phyloP scores from a whole-genome alignment of 2,113 vertebrate species.

The Phoenicopterus ruber region DNA sequence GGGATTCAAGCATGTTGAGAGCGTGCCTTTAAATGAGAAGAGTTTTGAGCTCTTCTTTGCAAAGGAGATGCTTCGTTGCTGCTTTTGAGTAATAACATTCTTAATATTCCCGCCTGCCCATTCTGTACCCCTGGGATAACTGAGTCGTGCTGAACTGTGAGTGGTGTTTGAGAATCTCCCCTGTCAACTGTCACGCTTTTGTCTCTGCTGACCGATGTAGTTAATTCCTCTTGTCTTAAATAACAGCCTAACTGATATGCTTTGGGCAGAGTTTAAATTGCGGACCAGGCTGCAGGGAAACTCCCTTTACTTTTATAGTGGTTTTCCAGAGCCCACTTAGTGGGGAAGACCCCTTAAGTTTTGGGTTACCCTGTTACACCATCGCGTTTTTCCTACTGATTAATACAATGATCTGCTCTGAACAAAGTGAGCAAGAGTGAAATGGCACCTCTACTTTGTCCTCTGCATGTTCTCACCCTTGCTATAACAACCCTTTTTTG shows the following conservation, averaged over 20 bases:
- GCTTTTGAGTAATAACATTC: background rate
- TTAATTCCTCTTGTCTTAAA: background rate
- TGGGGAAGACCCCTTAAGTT: rapidly evolving
- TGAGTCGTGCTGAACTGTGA: background rate
- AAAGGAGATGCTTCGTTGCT: background rate
- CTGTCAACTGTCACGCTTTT: background rate
- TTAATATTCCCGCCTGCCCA: background rate
- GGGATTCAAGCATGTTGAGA: background rate
- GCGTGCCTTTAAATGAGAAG: background rate
- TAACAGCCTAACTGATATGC: background rate
- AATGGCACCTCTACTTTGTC: background rate
- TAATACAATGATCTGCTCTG: background rate
- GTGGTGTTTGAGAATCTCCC: background rate
- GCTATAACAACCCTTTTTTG: background rate
- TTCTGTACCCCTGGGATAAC: background rate
- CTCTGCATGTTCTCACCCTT: background rate
- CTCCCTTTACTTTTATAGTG: background rate
- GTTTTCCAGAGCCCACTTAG: background rate
- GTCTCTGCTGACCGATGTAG: background rate
- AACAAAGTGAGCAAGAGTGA: background rate
- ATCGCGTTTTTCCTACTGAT: background rate
- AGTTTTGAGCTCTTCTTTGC: too few relatives aligned
- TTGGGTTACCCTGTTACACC: background rate
- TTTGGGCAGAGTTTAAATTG: background rate
- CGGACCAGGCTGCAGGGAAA: background rate